These are phyloP conservation scores for Xerus inauris DNA, from an alignment of 2,113 vertebrate genomes.

Conservation along the genomic window DNA sequence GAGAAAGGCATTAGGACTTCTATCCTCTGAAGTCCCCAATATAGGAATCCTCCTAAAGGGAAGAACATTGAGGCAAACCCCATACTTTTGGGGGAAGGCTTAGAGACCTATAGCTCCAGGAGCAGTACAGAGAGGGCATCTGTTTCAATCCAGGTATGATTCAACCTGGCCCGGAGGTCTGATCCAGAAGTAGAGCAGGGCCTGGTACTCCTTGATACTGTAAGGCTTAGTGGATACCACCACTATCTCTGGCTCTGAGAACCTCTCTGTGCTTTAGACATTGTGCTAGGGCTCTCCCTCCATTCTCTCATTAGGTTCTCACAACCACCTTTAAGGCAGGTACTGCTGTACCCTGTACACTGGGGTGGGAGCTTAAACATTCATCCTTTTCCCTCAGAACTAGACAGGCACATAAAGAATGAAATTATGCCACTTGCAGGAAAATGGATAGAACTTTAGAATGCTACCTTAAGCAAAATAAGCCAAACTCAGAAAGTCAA, in stretches of 20 bases:
- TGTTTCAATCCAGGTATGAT: not conserved
- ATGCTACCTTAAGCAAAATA: too few species aligned
- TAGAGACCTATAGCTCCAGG: not conserved
- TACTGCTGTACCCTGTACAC: rapidly evolving
- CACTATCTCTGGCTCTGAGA: not conserved
- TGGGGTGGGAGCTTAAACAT: not conserved
- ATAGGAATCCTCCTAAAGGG: not conserved
- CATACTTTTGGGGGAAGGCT: rapidly evolving
- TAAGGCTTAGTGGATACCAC: not conserved
- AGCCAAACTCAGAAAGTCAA: too few species aligned
- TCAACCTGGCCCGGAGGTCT: not conserved
- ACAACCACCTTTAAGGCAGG: not conserved
- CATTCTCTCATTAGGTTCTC: not conserved
- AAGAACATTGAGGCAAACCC: not conserved
- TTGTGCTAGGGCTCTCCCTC: not conserved
- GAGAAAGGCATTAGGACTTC: not conserved
- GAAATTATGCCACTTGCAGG: too few species aligned
- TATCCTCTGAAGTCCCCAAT: not conserved
- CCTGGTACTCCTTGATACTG: rapidly evolving
- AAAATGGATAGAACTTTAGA: too few species aligned
- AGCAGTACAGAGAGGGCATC: not conserved
- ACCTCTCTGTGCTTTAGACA: not conserved
- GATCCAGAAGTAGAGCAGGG: not conserved
- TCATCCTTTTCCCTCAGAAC: not conserved
- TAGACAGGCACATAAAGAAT: too few species aligned